These are phyloP conservation scores for Drosophila virilis DNA, from an alignment of 1,140 invertebrate species.

Conservation along the genomic window DNA sequence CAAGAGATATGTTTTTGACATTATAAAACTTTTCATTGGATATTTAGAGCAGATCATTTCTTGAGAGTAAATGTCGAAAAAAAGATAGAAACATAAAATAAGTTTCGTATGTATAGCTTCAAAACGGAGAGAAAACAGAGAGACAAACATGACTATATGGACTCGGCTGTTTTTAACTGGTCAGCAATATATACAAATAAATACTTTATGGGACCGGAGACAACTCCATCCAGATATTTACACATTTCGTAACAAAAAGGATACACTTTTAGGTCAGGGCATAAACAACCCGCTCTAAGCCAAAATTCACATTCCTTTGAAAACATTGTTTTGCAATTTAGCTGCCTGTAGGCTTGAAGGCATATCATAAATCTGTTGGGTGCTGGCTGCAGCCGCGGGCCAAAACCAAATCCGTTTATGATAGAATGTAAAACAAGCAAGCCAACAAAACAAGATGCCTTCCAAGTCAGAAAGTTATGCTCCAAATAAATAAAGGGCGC, in stretches of 20 bases:
- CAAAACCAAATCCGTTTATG: conserved; percentile 55
- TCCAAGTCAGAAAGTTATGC: conserved; percentile 34
- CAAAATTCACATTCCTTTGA: neutral
- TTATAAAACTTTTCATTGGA: too few relatives aligned
- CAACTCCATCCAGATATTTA: too few relatives aligned
- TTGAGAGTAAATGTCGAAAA: too few relatives aligned
- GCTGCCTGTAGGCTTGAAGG: neutral
- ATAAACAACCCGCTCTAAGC: neutral
- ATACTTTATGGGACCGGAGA: too few relatives aligned
- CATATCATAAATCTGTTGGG: conserved; percentile 37
- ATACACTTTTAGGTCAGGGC: neutral
- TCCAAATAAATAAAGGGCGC: conserved; percentile 21
- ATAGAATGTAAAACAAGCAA: conserved; percentile 57
- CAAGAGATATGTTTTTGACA: too few relatives aligned
- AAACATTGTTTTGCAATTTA: neutral
- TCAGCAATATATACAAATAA: too few relatives aligned
- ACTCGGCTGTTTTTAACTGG: too few relatives aligned
- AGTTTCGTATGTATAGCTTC: too few relatives aligned
- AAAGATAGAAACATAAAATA: too few relatives aligned
- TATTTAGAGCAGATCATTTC: too few relatives aligned
- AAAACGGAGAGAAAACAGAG: too few relatives aligned
- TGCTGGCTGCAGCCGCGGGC: conserved; percentile 14
- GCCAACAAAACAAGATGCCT: conserved; percentile 10
- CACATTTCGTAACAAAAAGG: neutral
- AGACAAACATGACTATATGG: too few relatives aligned